Percentiles rank a stretch among this genome's conserved stretches.
phyloP scores from a whole-genome alignment of 2,797 vertebrate genomes.

The Simalia tracyae region DNA sequence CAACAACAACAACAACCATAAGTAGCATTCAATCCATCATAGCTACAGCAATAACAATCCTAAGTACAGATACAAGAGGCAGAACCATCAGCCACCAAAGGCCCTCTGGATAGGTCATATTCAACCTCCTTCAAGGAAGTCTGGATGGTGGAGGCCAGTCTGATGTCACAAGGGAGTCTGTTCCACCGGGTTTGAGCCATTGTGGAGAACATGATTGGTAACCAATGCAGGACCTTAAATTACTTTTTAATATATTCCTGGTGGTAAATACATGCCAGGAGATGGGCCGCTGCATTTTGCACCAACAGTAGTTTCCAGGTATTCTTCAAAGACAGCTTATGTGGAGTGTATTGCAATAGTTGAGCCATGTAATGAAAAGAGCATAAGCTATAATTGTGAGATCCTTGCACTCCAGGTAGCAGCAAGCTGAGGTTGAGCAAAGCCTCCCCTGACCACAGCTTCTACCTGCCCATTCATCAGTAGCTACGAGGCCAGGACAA shows the following conservation, averaged over 20 bases:
- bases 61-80: too few relatives aligned
- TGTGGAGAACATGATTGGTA: not conserved
- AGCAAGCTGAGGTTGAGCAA: not conserved
- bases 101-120: too few relatives aligned
- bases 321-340: not conserved
- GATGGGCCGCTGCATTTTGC: not conserved
- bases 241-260: not conserved
- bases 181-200: not conserved
- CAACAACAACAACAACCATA: too few relatives aligned
- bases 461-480: not conserved
- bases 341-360: not conserved
- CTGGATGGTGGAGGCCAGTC: too few relatives aligned
- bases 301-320: not conserved
- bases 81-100: too few relatives aligned
- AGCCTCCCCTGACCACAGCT: not conserved
- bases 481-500: not conserved
- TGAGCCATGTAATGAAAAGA: not conserved
- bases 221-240: not conserved
- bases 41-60: too few relatives aligned
- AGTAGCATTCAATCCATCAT: too few relatives aligned
- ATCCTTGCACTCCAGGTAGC: not conserved
- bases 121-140: too few relatives aligned
- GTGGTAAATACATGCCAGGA: not conserved
- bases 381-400: not conserved
- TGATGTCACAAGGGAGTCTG: not conserved